Conservation (phyloP, 2,113 vertebrate genomes). For the Dolichallabes microphthalmus region DNA sequence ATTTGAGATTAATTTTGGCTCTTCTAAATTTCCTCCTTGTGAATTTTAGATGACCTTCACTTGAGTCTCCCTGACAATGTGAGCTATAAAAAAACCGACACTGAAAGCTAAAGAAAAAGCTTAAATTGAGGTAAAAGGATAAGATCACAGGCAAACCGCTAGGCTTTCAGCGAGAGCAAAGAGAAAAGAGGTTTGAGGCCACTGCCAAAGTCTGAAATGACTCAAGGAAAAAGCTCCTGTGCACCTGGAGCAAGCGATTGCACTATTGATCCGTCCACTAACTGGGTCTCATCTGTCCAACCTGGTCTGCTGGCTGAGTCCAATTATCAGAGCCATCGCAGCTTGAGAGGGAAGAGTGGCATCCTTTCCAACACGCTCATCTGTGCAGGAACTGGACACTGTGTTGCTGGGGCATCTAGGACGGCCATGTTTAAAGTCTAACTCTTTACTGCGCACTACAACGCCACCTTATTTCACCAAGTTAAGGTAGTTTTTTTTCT, state of each 20-base stretch:
- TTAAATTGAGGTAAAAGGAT: slow-evolving; percentile 59
- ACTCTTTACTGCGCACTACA: background rate
- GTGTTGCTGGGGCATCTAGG: background rate
- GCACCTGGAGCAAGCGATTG: slow-evolving; percentile 69
- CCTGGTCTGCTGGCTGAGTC: slow-evolving; percentile 67
- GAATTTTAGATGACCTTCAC: slow-evolving; percentile 45
- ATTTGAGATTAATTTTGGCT: slow-evolving; percentile 35
- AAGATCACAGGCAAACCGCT: slow-evolving; percentile 51
- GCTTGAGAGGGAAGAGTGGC: slow-evolving; percentile 63
- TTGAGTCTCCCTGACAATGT: slow-evolving; percentile 31
- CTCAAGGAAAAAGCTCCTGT: slow-evolving; percentile 49
- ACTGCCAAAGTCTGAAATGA: slow-evolving; percentile 46
- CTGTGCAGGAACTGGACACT: slow-evolving; percentile 60
- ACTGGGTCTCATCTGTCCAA: slow-evolving; percentile 68
- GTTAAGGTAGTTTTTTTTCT: background rate
- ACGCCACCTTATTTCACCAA: background rate
- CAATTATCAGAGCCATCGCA: slow-evolving; percentile 75
- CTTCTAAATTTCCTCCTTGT: slow-evolving; percentile 47
- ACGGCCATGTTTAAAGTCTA: background rate
- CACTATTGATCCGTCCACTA: slow-evolving; percentile 71
- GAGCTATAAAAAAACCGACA: slow-evolving; percentile 16
- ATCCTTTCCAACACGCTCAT: slow-evolving; percentile 71
- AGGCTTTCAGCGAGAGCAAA: slow-evolving; percentile 49
- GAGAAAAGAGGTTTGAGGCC: slow-evolving; percentile 50
- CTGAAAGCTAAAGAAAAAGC: slow-evolving; percentile 18